phyloP scores from a whole-genome alignment of 2,797 vertebrate genomes.

The Phoeniculus purpureus region DNA sequence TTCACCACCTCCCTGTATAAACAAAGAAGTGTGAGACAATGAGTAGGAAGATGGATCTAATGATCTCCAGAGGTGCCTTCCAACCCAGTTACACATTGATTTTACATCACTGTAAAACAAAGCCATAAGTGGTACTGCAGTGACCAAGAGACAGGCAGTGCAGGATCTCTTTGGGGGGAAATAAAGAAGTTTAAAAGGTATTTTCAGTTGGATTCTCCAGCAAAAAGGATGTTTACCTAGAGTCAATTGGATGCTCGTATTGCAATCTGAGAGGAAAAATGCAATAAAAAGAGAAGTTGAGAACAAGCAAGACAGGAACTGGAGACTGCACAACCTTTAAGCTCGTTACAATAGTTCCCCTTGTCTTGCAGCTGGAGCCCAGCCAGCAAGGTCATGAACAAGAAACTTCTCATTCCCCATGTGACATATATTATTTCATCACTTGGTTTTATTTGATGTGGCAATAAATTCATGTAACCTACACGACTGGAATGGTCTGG shows the following conservation, averaged over 20 bases:
- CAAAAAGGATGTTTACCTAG: background rate
- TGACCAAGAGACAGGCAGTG: background rate
- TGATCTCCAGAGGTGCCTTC: background rate
- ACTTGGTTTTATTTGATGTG: conserved; percentile 10
- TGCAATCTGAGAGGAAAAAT: background rate
- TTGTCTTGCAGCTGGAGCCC: conserved; percentile 22
- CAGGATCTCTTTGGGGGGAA: background rate
- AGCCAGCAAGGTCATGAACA: conserved; percentile 2
- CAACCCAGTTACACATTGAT: background rate
- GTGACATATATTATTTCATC: conserved; percentile 15
- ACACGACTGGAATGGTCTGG: background rate
- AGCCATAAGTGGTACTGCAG: background rate
- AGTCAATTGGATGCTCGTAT: background rate
- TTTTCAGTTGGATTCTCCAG: background rate
- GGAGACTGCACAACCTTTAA: background rate
- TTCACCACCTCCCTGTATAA: background rate
- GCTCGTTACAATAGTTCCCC: background rate
- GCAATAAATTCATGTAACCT: background rate
- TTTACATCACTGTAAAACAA: background rate
- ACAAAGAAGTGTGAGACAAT: background rate
- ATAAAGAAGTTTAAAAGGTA: rapidly evolving
- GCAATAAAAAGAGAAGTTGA: background rate
- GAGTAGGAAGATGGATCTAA: background rate
- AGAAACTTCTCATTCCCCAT: conserved; percentile 26
- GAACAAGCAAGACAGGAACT: conserved; percentile 11